Base-by-base conservation (phyloP, 2,113 vertebrate species). In the Cochlearius cochlearius region DNA sequence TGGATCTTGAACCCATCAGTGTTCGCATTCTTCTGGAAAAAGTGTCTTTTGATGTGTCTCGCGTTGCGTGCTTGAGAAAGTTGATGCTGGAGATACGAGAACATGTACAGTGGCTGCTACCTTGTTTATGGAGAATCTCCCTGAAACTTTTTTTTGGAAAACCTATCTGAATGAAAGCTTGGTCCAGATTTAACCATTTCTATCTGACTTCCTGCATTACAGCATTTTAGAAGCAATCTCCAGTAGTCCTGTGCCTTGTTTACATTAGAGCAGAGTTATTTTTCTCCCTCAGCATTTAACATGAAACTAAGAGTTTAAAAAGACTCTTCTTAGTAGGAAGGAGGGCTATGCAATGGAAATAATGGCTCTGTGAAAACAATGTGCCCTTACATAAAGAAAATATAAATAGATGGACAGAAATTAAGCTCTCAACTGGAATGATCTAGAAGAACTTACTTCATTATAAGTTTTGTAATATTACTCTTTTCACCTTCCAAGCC, bases 31-130 rank as follows among this genome's bases (percentile, higher is more conserved):
- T 56, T 68, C 43, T 18, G 18, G 59, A 68, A 53, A 71, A 78
- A 30, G 22, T 9, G 3, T 47, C 7, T 64, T 45, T 49, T 41
- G 11, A 58, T 0, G 1, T 12, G 16, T 43, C 36, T 73, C 23
- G 9, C 0, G 1, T 18, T 4, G 1, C 0, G 0, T 67, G 19
- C 11, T 38, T 50, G 20, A n/a, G 15, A 30, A 67, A 75, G 6
- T 32, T 90, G 11, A 32, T 7, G 17, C 3, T 69, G 53, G 30
- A 27, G 34, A 32, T 19, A 66, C 0, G 2, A 60, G 29, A 73
- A 67, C 29, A 36, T 19, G 26, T 10, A 11, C 27, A 41, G 17
- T 41, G 47, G 38, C 17, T 58, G 7, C 47, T 22, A 5, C 27
- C 15, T 41, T 55, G 4, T 71, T 72, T 56, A 25, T 2, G 1